Evolutionary conservation across 2,888 invertebrate species (phyloP).

Genomic region (Priocnemis perturbator): DNA sequence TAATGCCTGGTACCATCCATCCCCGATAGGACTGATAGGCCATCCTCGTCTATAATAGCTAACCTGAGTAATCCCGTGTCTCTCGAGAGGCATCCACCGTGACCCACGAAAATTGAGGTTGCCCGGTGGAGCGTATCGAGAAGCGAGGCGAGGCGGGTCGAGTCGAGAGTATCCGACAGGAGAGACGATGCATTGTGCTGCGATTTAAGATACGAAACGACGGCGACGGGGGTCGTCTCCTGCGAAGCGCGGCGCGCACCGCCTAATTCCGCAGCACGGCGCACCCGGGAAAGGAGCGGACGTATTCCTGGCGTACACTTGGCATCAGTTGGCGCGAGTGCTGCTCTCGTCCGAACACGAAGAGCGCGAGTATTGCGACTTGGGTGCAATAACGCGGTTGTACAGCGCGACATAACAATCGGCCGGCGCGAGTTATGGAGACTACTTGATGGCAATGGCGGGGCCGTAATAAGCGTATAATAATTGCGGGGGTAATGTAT

Average conservation of each 20-base stretch:
- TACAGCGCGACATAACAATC: no score
- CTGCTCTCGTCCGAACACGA: no score
- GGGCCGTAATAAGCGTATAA: no score
- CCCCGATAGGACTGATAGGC: constrained; percentile 46
- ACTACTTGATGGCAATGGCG: no score
- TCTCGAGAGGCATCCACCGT: constrained; percentile 46
- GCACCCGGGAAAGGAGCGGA: no score
- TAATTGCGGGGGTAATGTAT: no score
- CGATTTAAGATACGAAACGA: constrained; percentile 17
- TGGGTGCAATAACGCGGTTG: no score
- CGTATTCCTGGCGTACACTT: no score
- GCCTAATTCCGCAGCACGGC: no score
- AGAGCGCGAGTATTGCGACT: no score
- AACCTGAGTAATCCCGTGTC: constrained; percentile 51
- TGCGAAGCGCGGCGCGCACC: background rate
- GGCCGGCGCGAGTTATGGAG: no score
- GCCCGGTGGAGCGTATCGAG: constrained; percentile 55
- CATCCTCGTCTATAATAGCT: constrained; percentile 50
- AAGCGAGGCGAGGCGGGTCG: constrained; percentile 53
- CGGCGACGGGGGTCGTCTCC: constrained; percentile 2
- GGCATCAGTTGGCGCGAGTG: no score
- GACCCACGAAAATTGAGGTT: constrained; percentile 61
- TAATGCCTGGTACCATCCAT: constrained; percentile 47
- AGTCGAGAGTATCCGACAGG: constrained; percentile 33
- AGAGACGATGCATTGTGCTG: constrained; percentile 43